A percentile compares a stretch with the other conserved stretches of the same genome.
Conservation (phyloP, 2,797 vertebrate species). For the Catamblyrhynchus diadema region DNA sequence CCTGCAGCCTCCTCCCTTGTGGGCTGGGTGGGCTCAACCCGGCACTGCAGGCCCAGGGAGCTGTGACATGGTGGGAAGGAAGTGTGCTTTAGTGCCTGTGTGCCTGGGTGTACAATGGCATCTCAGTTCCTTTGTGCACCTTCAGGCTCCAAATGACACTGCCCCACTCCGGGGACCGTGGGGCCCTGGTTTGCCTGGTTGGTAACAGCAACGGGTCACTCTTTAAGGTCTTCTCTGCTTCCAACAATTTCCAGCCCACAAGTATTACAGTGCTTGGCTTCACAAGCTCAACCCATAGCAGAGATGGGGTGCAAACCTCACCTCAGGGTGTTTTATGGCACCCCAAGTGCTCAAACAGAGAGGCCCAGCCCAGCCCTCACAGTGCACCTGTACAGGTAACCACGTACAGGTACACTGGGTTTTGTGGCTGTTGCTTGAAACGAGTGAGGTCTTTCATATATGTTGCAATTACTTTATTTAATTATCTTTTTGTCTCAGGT, state of each 20-base stretch:
- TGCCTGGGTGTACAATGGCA: not conserved
- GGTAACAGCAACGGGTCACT: not conserved
- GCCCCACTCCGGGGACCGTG: rapidly evolving
- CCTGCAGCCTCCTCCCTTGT: rapidly evolving
- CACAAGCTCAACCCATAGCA: not conserved
- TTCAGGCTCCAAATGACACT: not conserved
- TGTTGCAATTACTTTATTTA: not conserved
- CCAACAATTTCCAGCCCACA: not conserved
- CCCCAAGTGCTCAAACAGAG: not conserved
- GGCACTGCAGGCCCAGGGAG: not conserved
- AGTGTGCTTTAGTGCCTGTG: not conserved
- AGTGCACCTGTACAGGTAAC: not conserved
- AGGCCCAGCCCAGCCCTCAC: not conserved
- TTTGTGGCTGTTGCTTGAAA: not conserved
- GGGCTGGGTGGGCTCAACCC: not conserved
- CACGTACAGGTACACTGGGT: rapidly evolving
- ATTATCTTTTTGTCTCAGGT: slow-evolving; percentile 62
- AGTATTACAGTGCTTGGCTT: not conserved
- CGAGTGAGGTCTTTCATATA: not conserved
- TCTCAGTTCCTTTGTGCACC: not conserved
- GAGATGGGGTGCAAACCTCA: not conserved
- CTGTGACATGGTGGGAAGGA: rapidly evolving
- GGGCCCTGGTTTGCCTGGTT: not conserved
- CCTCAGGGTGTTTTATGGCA: not conserved
- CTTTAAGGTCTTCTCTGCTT: not conserved